These are phyloP conservation scores for Scolopax rusticola DNA, from an alignment of 2,797 vertebrate genomes.

Conservation along the genomic window DNA sequence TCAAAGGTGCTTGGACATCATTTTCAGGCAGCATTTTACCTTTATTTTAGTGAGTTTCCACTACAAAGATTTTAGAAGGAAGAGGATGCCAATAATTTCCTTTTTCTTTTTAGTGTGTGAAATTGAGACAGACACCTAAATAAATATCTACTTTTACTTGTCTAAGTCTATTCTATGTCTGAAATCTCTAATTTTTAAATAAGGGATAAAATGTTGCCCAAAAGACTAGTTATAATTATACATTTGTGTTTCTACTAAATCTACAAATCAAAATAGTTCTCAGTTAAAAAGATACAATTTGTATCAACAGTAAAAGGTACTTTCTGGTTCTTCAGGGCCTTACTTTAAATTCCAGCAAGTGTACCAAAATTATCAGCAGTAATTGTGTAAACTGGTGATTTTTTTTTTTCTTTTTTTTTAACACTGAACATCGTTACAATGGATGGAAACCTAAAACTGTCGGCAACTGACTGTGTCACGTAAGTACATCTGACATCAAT, in stretches of 20 bases:
- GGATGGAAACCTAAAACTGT: constrained; percentile 38
- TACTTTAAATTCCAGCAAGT: constrained; percentile 77
- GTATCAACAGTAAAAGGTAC: constrained; percentile 95
- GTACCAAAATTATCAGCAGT: constrained; percentile 48
- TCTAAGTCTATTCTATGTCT: constrained; percentile 72
- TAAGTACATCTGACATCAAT: constrained; percentile 33
- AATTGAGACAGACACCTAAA: constrained; percentile 77
- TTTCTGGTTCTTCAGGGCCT: constrained; percentile 89
- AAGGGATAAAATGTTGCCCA: constrained; percentile 89
- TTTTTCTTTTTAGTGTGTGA: constrained; percentile 50
- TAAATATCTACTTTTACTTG: constrained; percentile 68
- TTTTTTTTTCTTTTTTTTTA: background rate
- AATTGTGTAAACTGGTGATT: constrained; percentile 35
- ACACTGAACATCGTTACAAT: constrained; percentile 15
- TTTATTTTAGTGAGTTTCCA: constrained; percentile 79
- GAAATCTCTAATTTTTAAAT: constrained; percentile 79
- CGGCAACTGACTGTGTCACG: background rate
- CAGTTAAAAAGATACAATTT: constrained; percentile 98
- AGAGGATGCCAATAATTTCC: constrained; percentile 74
- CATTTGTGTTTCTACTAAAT: constrained; percentile 84
- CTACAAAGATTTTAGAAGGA: constrained; percentile 75
- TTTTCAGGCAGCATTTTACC: constrained; percentile 88
- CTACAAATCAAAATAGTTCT: constrained; percentile 84
- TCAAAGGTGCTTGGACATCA: constrained; percentile 83
- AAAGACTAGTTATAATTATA: constrained; percentile 85